Base-by-base conservation (phyloP, 2,888 invertebrate genomes). In the Microctonus aethiopoides region DNA sequence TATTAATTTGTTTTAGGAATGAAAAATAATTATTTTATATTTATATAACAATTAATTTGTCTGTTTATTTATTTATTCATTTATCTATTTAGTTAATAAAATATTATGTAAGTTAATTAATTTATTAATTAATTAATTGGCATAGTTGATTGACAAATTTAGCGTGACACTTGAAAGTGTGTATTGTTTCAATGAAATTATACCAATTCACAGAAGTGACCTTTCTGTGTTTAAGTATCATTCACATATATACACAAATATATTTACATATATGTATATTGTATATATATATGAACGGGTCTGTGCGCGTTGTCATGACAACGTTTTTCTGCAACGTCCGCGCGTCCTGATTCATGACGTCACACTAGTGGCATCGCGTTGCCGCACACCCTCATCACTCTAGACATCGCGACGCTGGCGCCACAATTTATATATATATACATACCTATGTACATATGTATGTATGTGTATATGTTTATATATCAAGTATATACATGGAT, bases 251-350 rank as follows among this genome's bases (percentile, higher is more conserved):
- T 16, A 46, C 46, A 46, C 16, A 16, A 3, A 7, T 6, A 46
- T n/a, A 7, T 16, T 16, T 9, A 46, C 5, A 46, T 7, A 46
- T n/a, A 7, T 16, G 46, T 7, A 16, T 5, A n/a, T n/a, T 46
- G 16, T 46, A 6, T 46, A 46, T 46, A 46, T 29, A 29, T 29
- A 7, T 29, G n/a, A 46, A 46, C 7, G 46, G 20, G 16, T 16
- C 46, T 46, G 69, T 65, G 51, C 68, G 67, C 78, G 83, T 84
- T 77, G 80, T 78, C 82, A 83, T 83, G 83, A 79, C 83, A 79
- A 83, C 83, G 80, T 83, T 83, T 84, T 84, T 82, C 83, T 84
- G 84, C 84, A 83, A 84, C 81, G 83, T 84, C 79, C 82, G 81
- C 82, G 82, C 84, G 65, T 65, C 81, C 83, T 81, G 80, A 81